Conservation (phyloP, 2,113 vertebrate species). For the Lampris incognitus region DNA sequence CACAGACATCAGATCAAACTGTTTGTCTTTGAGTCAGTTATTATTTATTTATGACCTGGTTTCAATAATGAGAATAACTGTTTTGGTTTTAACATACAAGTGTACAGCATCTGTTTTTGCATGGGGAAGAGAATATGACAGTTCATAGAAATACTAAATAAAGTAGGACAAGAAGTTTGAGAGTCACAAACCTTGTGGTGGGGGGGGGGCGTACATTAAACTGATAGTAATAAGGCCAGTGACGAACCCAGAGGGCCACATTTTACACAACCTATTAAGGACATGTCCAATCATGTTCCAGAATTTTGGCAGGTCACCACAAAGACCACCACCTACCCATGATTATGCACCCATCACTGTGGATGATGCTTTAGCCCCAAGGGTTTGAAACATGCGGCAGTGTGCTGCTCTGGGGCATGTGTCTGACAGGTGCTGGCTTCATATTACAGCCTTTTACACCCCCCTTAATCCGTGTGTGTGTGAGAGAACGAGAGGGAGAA, state of each 20-base stretch:
- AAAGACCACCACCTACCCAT: slow-evolving; percentile 29
- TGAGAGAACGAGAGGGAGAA: slow-evolving; percentile 50
- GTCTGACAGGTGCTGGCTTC: slow-evolving; percentile 78
- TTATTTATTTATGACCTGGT: too few relatives aligned
- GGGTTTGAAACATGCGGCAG: slow-evolving; percentile 35
- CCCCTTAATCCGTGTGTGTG: slow-evolving; percentile 68
- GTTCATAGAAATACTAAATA: too few relatives aligned
- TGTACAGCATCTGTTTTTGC: too few relatives aligned
- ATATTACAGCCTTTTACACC: slow-evolving; percentile 68
- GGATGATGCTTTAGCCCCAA: slow-evolving; percentile 13
- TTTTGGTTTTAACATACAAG: too few relatives aligned
- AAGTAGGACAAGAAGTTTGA: too few relatives aligned
- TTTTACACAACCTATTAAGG: neutral
- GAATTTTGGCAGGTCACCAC: slow-evolving; percentile 3
- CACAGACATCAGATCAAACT: neutral
- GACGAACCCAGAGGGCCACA: slow-evolving; percentile 6
- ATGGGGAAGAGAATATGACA: too few relatives aligned
- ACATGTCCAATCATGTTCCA: slow-evolving; percentile 40
- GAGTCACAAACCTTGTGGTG: too few relatives aligned
- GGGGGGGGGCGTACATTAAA: too few relatives aligned
- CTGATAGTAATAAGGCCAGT: neutral
- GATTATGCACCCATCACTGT: slow-evolving; percentile 21
- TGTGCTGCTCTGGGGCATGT: slow-evolving; percentile 50
- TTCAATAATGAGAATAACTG: too few relatives aligned
- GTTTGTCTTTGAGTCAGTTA: neutral